phyloP scores from a whole-genome alignment of 2,888 invertebrate genomes.

The Notodonta dromedarius region DNA sequence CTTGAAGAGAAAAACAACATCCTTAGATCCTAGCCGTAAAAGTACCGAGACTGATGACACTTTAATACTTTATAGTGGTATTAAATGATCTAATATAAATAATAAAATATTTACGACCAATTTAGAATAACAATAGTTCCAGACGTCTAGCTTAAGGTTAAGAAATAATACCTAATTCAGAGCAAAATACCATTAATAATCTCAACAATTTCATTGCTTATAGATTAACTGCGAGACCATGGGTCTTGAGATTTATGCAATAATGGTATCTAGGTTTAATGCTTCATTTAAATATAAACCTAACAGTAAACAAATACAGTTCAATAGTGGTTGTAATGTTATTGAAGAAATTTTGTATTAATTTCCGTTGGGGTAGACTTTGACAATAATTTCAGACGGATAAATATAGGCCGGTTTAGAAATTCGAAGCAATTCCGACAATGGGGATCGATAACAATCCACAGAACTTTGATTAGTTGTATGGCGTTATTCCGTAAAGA shows the following conservation, averaged over 20 bases:
- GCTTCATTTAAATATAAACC: not conserved
- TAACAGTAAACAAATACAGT: not conserved
- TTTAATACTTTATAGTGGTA: too few relatives aligned
- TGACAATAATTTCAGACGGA: not conserved
- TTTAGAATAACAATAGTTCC: too few relatives aligned
- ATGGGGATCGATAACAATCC: not conserved
- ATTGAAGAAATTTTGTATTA: not conserved
- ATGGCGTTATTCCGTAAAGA: not conserved
- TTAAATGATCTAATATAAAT: too few relatives aligned
- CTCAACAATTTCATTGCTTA: not conserved
- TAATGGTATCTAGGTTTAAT: not conserved
- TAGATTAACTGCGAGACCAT: not conserved
- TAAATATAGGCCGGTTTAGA: not conserved
- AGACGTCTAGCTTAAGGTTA: too few relatives aligned
- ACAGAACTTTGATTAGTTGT: not conserved
- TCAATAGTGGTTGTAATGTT: not conserved
- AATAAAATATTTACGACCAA: too few relatives aligned
- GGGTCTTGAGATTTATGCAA: not conserved
- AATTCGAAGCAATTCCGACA: not conserved
- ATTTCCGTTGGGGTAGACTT: constrained; percentile 1
- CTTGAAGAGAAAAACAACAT: too few relatives aligned
- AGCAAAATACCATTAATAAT: not conserved
- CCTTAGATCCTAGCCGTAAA: too few relatives aligned
- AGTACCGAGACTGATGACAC: too few relatives aligned
- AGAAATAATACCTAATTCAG: too few relatives aligned